Percentiles rank a stretch among this genome's conserved stretches.
Evolutionary conservation across 1,140 invertebrate species (phyloP).

Genomic region (Mylabris phalerata): DNA sequence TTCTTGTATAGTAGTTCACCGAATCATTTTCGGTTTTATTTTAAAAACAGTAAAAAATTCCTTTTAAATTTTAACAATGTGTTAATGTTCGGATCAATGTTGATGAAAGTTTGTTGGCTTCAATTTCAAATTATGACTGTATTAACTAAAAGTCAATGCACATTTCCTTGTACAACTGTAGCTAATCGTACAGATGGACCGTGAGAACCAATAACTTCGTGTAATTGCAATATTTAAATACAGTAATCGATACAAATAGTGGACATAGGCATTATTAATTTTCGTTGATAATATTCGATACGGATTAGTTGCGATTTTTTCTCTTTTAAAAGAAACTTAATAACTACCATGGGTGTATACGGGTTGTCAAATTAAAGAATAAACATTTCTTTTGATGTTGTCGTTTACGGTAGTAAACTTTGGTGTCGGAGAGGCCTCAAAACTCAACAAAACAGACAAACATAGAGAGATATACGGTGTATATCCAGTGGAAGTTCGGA

Average conservation of each 20-base stretch:
- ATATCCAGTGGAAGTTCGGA: constrained; percentile 5
- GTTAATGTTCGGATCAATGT: constrained; percentile 11
- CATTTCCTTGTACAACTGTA: not conserved
- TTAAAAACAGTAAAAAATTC: constrained; percentile 10
- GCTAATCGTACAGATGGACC: constrained; percentile 8
- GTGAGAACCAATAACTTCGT: constrained; percentile 10
- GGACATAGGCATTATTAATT: too few species aligned
- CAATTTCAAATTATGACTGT: too few species aligned
- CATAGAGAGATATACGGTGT: not conserved
- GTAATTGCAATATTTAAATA: constrained; percentile 4
- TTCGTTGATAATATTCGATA: too few species aligned
- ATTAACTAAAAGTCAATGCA: too few species aligned
- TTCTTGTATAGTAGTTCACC: constrained; percentile 6
- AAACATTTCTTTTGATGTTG: constrained; percentile 13
- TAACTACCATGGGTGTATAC: constrained; percentile 3
- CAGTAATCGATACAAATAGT: too few species aligned
- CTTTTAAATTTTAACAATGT: constrained; percentile 14
- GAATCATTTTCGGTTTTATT: constrained; percentile 6
- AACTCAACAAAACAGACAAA: too few species aligned
- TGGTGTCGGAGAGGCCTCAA: too few species aligned
- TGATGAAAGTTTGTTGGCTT: not conserved
- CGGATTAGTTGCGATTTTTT: too few species aligned
- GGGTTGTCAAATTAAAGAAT: constrained; percentile 12
- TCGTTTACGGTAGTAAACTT: not conserved
- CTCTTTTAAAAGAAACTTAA: not conserved